Conservation (phyloP, 2,113 vertebrate species). For the Oncorhynchus clarkii region DNA sequence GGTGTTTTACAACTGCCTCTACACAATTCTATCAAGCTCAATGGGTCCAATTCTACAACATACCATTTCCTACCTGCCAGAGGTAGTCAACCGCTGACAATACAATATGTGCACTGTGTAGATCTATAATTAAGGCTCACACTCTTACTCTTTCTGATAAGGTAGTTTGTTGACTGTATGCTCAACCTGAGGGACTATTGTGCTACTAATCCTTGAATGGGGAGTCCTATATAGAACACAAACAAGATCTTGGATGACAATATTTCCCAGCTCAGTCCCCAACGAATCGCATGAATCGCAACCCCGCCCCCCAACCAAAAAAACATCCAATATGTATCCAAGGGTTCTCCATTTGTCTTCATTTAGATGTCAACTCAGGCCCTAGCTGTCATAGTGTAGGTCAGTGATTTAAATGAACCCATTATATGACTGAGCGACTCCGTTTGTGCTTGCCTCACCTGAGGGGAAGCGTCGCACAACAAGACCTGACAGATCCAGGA, state of each 20-base stretch:
- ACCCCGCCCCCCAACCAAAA: slow-evolving; percentile 5
- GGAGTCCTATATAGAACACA: slow-evolving; percentile 17
- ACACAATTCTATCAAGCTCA: slow-evolving; percentile 14
- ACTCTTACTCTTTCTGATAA: neutral
- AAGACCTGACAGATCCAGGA: slow-evolving; percentile 37
- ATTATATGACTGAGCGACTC: neutral
- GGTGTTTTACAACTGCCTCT: slow-evolving; percentile 5
- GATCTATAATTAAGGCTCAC: too few relatives aligned
- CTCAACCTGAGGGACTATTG: slow-evolving; percentile 26
- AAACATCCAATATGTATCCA: slow-evolving; percentile 2
- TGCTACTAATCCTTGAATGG: slow-evolving; percentile 24
- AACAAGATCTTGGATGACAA: slow-evolving; percentile 15
- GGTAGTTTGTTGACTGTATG: slow-evolving; percentile 14
- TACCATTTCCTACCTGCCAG: neutral
- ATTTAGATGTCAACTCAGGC: neutral
- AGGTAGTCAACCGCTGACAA: neutral
- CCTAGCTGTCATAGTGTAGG: slow-evolving; percentile 17
- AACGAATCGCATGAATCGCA: neutral
- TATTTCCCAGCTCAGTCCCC: slow-evolving; percentile 28
- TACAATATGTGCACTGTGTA: neutral
- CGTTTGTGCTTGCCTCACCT: slow-evolving; percentile 3
- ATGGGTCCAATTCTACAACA: neutral
- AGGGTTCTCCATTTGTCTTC: slow-evolving; percentile 14
- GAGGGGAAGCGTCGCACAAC: slow-evolving; percentile 9
- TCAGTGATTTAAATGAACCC: slow-evolving; percentile 16